Evolutionary conservation across 2,113 vertebrate genomes (phyloP), one percentile per base, ranked within the genome.

Genomic region (Garra rufa): DNA sequence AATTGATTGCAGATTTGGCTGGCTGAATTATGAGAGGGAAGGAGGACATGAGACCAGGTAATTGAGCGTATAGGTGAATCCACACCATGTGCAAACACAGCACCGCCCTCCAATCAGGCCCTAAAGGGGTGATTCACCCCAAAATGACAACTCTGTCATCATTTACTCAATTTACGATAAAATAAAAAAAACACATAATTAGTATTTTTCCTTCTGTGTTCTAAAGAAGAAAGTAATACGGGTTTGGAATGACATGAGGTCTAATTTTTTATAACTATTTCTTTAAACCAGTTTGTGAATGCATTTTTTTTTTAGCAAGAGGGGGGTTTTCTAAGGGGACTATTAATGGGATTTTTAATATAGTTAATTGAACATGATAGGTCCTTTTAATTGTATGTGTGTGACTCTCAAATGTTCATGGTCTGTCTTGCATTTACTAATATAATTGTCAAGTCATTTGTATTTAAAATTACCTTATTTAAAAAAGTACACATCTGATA

Each of bases 1-100:
- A 88, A 89, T 90, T 86, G 86, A 88, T 83, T 90, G 84, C 89
- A 90, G 88, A 86, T 86, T 90, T 79, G 46, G 81, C 79, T 57
- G 15, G 34, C 65, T 26, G 71, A 71, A 46, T 83, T 28, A 59
- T 50, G 43, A 28, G 59, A 69, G 28, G 15, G 19, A 61, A 55
- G 63, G 44, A 44, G 71, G 71, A 74, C 44, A 48, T 43, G 13
- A 48, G 21, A 55, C 28, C 67, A 76, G 70, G 83, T 90, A 90
- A 92, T 55, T 70, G 77, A 87, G 76, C 57, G 13, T 75, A 75
- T 73, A 84, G 84, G 84, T 85, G 75, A 80, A 85, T 86, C 79
- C 70, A 48, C 38, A 76, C 48, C 75, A n/a, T 83, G 59, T 88
- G 69, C 76, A 88, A 86, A 84, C 86, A 85, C 41, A 34, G 67